A percentile compares a stretch with the other conserved stretches of the same genome.
These are phyloP conservation scores for Etheostoma perlongum DNA, from an alignment of 2,797 vertebrate genomes.

Conservation along the genomic window DNA sequence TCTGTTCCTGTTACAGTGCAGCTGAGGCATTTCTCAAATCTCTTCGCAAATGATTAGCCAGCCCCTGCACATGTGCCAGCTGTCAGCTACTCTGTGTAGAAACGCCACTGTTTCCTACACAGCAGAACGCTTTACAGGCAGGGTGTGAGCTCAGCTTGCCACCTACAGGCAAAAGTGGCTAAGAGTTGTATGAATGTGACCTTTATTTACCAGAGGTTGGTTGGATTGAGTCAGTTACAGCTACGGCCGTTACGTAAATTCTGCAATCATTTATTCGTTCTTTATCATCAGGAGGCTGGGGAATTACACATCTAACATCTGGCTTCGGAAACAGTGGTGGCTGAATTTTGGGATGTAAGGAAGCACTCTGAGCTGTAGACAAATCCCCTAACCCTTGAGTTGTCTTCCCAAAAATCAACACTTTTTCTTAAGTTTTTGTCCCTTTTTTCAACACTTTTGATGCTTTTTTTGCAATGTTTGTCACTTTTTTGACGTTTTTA, in stretches of 20 bases:
- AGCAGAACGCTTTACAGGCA: conserved; percentile 8
- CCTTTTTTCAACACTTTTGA: no score
- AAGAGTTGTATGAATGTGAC: conserved; percentile 28
- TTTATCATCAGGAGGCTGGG: conserved; percentile 14
- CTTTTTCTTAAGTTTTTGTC: no score
- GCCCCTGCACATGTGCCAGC: conserved; percentile 63
- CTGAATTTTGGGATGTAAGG: not conserved
- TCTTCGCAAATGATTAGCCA: conserved; percentile 80
- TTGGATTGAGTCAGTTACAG: conserved; percentile 32
- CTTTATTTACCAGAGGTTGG: conserved; percentile 25
- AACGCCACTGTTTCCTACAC: conserved; percentile 20
- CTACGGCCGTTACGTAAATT: conserved; percentile 14
- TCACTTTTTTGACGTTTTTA: no score
- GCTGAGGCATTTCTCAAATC: conserved; percentile 72
- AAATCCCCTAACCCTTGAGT: no score
- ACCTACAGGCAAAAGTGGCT: conserved; percentile 37
- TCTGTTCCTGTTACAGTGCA: conserved; percentile 69
- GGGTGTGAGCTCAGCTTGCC: conserved; percentile 46
- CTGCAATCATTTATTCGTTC: conserved; percentile 35
- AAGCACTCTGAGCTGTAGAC: not conserved
- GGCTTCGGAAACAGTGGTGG: not conserved
- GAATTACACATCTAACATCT: conserved; percentile 15
- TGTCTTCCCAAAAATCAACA: no score
- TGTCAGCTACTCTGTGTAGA: conserved; percentile 57
- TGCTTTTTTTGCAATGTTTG: no score